phyloP scores from a whole-genome alignment of 2,888 invertebrate species.

The Pinctada fucata region DNA sequence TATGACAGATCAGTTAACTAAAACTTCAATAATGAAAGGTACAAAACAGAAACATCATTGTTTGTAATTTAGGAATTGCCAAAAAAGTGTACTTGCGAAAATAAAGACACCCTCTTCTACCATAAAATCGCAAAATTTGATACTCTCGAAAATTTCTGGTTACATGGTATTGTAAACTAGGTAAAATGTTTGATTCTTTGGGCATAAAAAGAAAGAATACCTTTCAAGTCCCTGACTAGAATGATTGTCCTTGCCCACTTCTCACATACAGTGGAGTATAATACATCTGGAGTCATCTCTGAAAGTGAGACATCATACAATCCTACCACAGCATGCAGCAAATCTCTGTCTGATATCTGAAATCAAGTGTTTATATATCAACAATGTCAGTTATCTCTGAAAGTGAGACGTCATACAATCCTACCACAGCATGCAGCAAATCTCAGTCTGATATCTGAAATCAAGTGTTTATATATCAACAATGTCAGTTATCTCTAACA shows the following conservation, averaged over 20 bases:
- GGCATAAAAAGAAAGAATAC: slow-evolving; percentile 49
- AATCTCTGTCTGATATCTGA: slow-evolving; percentile 71
- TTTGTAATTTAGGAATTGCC: no score
- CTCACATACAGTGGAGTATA: slow-evolving; percentile 76
- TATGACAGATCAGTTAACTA: no score
- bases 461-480: no score
- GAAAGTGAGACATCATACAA: slow-evolving; percentile 75
- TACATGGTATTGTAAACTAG: no score
- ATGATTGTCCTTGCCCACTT: slow-evolving; percentile 75
- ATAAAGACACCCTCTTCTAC: no score
- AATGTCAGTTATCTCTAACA: slow-evolving; percentile 72
- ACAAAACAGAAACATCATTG: no score
- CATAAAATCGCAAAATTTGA: no score
- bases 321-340: slow-evolving; percentile 77
- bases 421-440: slow-evolving; percentile 76
- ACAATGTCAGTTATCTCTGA: slow-evolving; percentile 70
- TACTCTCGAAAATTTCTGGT: no score
- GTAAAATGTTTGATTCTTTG: no score
- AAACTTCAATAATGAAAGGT: no score
- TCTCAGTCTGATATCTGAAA: slow-evolving; percentile 71
- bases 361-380: slow-evolving; percentile 21
- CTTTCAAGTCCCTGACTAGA: slow-evolving; percentile 74
- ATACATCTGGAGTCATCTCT: slow-evolving; percentile 76
- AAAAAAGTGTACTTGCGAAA: no score
- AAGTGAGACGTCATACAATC: slow-evolving; percentile 75